phyloP scores from a whole-genome alignment of 92 coral and sea anemone genomes.

The Epizoanthus illoricatus region DNA sequence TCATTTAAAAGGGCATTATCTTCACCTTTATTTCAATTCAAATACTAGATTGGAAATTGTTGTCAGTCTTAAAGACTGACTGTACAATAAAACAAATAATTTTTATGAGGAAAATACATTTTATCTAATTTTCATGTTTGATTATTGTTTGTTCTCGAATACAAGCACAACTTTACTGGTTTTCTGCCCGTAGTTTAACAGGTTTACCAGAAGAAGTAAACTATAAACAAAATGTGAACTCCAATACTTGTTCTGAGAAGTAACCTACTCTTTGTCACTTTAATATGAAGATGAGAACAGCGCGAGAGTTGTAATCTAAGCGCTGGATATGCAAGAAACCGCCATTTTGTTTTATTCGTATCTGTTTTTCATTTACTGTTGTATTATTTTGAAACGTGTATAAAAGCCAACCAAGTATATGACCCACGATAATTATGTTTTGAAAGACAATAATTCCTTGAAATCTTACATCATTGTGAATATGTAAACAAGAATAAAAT shows the following conservation, averaged over 20 bases:
- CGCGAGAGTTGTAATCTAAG: not conserved
- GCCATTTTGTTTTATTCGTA: not conserved
- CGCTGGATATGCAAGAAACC: too few relatives aligned
- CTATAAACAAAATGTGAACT: not conserved
- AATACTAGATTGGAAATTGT: not conserved
- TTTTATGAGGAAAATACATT: not conserved
- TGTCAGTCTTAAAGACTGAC: not conserved
- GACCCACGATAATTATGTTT: not conserved
- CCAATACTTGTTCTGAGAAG: not conserved
- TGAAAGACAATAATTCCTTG: conserved; percentile 8
- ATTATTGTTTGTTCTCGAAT: not conserved
- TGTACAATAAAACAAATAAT: not conserved
- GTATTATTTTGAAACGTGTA: conserved; percentile 32
- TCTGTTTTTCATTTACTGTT: not conserved
- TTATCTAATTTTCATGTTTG: not conserved
- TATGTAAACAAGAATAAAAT: conserved; percentile 33
- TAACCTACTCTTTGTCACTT: not conserved
- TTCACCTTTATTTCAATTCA: not conserved
- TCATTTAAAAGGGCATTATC: not conserved
- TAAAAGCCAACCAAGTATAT: not conserved
- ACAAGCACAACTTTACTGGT: conserved; percentile 18
- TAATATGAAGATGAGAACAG: not conserved
- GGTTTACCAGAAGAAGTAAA: not conserved
- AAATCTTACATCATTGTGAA: conserved; percentile 40
- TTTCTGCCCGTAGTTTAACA: conserved; percentile 5